Evolutionary conservation across 2,797 vertebrate species (phyloP).

Genomic region (Antrozous pallidus): DNA sequence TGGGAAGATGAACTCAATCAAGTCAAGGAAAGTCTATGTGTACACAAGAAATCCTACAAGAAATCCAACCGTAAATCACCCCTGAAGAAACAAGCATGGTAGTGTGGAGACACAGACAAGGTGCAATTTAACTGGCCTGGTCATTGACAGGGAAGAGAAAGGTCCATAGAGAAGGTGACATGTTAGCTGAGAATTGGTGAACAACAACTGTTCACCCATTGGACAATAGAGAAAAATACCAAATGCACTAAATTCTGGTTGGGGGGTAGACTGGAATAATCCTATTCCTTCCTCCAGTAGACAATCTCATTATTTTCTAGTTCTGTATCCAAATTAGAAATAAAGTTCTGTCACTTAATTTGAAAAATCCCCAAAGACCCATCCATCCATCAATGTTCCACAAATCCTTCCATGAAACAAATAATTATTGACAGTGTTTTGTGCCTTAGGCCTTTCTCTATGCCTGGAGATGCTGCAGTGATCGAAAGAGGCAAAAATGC

Average conservation of each 20-base stretch:
- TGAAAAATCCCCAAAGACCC: not conserved
- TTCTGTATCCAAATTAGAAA: not conserved
- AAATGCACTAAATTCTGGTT: not conserved
- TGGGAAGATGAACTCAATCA: not conserved
- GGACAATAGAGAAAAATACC: not conserved
- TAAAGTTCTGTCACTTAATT: not conserved
- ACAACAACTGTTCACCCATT: not conserved
- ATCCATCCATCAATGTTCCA: not conserved
- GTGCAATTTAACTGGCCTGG: not conserved
- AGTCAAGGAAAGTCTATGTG: not conserved
- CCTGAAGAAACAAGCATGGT: rapidly evolving
- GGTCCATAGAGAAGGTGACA: rapidly evolving
- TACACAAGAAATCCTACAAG: not conserved
- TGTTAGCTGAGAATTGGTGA: not conserved
- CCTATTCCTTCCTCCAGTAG: not conserved
- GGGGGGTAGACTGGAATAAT: not conserved
- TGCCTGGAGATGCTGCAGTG: not conserved
- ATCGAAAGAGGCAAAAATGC: not conserved
- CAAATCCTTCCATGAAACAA: not conserved
- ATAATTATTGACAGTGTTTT: not conserved
- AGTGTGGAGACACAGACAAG: rapidly evolving
- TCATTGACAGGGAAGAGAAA: not conserved
- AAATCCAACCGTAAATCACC: not conserved
- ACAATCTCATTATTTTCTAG: not conserved
- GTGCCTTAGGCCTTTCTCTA: not conserved